Base-by-base conservation (phyloP, 2,888 invertebrate genomes). In the Cosmorhoe ocellata region DNA sequence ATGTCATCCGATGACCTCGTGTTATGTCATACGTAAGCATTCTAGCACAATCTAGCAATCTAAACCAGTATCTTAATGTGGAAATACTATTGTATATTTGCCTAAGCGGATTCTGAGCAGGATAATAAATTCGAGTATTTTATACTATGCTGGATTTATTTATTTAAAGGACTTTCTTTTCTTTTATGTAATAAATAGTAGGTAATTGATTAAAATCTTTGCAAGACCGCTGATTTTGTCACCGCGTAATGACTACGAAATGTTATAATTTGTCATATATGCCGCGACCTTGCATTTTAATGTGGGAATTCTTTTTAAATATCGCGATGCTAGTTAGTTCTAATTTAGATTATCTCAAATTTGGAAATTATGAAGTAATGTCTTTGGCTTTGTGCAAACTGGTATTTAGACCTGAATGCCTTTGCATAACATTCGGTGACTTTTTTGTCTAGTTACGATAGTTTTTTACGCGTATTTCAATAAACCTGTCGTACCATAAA, bases 281-380 rank as follows among this genome's bases (percentile, higher is more conserved):
- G 56, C 11, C 6, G 55, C 63, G 77, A 74, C 84, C 85, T 85
- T 79, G 83, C 63, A 63, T 79, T 73, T 43, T 81, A 81, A 79
- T 82, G 86, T 86, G 84, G 76, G 85, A 86, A 83, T 69, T 73
- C 60, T 68, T 76, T 67, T 70, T 69, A 61, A 70, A 71, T 72
- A 73, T 71, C 67, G 44, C 51, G 66, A 61, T 12, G 63, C 63
- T 74, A 69, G 73, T 79, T 74, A 72, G 67, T 66, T 70, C 63
- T 72, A 74, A 82, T 79, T 81, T 73, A 78, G 75, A 79, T 82
- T 80, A 79, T 78, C 76, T 74, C 62, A 51, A 65, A 66, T 71
- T 75, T 71, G 67, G 71, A 67, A 74, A 73, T 67, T 42, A 61
- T 76, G 67, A 61, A 52, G 68, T 67, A 64, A 71, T 72, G 63